Conservation (phyloP, 2,797 vertebrate genomes). For the Catharus ustulatus region DNA sequence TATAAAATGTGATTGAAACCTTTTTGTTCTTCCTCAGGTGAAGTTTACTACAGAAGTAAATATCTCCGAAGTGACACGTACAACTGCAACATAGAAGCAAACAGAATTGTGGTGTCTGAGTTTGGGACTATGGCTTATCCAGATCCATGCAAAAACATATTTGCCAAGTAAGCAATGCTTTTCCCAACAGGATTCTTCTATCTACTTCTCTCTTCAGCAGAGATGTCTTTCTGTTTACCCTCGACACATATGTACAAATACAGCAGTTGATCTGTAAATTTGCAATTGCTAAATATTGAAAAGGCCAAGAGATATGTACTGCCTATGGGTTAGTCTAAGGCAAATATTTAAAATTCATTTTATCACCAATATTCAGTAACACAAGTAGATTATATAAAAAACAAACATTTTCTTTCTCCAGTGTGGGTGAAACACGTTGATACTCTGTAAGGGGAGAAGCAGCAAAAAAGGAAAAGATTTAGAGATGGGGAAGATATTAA, state of each 20-base stretch:
- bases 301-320: background rate
- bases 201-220: background rate
- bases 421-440: background rate
- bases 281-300: background rate
- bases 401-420: background rate
- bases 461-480: background rate
- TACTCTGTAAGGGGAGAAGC: background rate
- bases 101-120: constrained; percentile 91
- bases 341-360: background rate
- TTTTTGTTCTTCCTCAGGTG: constrained; percentile 76
- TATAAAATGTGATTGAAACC: background rate
- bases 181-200: background rate
- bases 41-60: constrained; percentile 91
- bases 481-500: background rate
- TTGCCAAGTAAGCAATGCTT: constrained; percentile 85
- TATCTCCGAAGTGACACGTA: constrained; percentile 90
- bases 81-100: constrained; percentile 83
- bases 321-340: background rate
- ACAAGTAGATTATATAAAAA: background rate
- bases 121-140: constrained; percentile 95
- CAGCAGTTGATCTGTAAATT: background rate
- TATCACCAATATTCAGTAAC: background rate
- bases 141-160: constrained; percentile 95
- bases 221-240: background rate
- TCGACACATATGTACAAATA: background rate